Evolutionary conservation across 2,113 vertebrate species (phyloP).

Genomic region (Neodon shergylaensis): DNA sequence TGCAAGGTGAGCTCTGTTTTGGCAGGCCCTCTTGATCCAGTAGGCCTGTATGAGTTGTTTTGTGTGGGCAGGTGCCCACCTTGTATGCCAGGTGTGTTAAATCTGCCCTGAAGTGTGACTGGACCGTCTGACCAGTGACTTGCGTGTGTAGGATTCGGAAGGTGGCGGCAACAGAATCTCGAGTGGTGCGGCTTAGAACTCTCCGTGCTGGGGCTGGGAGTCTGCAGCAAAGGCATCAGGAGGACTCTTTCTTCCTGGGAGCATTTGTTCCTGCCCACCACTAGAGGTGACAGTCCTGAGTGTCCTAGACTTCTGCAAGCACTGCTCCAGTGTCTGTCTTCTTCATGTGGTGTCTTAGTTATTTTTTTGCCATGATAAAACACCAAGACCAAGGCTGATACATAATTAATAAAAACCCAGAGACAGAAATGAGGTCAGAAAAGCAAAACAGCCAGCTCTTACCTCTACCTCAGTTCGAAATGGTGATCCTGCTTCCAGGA

Average conservation of each 20-base stretch:
- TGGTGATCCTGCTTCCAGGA: too few species aligned
- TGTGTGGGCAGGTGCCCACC: rapidly evolving
- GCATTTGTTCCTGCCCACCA: not conserved
- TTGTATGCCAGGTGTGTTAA: rapidly evolving
- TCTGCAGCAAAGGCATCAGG: not conserved
- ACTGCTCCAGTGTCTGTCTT: too few species aligned
- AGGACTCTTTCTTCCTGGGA: not conserved
- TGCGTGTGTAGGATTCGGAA: not conserved
- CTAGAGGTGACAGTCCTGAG: not conserved
- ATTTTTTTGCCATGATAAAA: not conserved
- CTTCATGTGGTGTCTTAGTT: not conserved
- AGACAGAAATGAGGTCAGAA: too few species aligned
- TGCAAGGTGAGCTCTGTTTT: conserved; percentile 84
- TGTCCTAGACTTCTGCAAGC: rapidly evolving
- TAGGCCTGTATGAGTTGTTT: rapidly evolving
- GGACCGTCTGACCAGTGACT: too few species aligned
- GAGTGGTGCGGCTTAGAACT: not conserved
- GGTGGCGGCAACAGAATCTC: not conserved
- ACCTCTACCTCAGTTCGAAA: too few species aligned
- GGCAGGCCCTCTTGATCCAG: rapidly evolving
- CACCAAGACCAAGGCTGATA: not conserved
- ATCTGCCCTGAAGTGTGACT: not conserved
- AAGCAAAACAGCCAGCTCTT: too few species aligned
- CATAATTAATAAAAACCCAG: too few species aligned
- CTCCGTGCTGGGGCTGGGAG: not conserved